A percentile compares a stretch with the other conserved stretches of the same genome.
These are phyloP conservation scores for Physella acuta DNA, from an alignment of 1,140 invertebrate species.

Conservation along the genomic window DNA sequence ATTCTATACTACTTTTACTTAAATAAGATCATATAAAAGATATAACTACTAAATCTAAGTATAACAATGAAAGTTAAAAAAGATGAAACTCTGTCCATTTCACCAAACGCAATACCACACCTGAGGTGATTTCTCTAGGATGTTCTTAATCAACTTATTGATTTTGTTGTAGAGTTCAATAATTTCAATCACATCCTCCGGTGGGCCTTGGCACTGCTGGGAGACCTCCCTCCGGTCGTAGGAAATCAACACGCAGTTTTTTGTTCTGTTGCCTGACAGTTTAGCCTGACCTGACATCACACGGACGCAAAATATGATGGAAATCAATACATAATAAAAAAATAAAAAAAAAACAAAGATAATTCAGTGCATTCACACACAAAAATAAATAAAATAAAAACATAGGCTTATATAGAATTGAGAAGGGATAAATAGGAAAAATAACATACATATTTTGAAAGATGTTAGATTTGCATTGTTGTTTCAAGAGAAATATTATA, in stretches of 20 bases:
- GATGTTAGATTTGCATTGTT: too few relatives aligned
- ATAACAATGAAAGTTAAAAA: too few relatives aligned
- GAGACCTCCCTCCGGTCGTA: conserved; percentile 22
- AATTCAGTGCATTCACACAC: neutral
- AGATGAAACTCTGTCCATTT: too few relatives aligned
- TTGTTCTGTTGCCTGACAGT: conserved; percentile 14
- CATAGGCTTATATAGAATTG: neutral
- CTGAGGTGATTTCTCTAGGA: conserved; percentile 31
- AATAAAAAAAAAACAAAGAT: neutral
- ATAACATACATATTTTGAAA: neutral
- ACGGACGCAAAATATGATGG: neutral
- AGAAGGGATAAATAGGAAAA: neutral
- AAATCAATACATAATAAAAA: neutral
- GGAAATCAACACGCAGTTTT: conserved; percentile 23
- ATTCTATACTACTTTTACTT: too few relatives aligned
- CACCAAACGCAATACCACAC: too few relatives aligned
- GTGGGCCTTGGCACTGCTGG: conserved; percentile 17
- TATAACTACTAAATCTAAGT: too few relatives aligned
- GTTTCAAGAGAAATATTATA: too few relatives aligned
- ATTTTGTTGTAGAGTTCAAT: conserved; percentile 36
- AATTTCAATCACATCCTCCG: conserved; percentile 30
- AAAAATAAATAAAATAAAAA: neutral
- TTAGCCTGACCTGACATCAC: conserved; percentile 19
- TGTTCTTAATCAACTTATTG: conserved; percentile 32
- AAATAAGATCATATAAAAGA: too few relatives aligned